Conservation (phyloP, 2,888 invertebrate genomes). For the Cancer borealis region DNA sequence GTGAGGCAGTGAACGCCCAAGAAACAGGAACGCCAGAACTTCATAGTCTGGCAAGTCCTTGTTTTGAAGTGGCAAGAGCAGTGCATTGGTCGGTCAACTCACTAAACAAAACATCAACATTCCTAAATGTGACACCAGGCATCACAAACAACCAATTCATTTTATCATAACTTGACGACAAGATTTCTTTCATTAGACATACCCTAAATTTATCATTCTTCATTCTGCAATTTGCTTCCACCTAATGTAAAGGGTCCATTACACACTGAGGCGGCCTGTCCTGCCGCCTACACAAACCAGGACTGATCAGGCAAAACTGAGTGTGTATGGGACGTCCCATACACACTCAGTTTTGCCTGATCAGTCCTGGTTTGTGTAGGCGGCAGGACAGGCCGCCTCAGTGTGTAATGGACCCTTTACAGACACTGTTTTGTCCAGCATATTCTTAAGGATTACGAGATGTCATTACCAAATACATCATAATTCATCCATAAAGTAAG, state of each 20-base stretch:
- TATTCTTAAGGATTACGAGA: too few relatives aligned
- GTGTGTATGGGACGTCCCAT: too few relatives aligned
- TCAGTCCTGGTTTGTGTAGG: too few relatives aligned
- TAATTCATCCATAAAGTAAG: too few relatives aligned
- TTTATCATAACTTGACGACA: not conserved
- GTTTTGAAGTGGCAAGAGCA: not conserved
- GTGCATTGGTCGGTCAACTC: not conserved
- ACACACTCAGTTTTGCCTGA: too few relatives aligned
- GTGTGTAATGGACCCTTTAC: too few relatives aligned
- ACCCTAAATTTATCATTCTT: not conserved
- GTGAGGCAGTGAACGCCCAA: not conserved
- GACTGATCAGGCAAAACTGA: too few relatives aligned
- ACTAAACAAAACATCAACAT: not conserved
- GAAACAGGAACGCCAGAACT: not conserved
- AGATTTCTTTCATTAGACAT: not conserved
- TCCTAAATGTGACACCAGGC: not conserved
- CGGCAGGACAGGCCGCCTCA: too few relatives aligned
- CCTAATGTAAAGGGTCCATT: not conserved
- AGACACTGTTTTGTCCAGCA: too few relatives aligned
- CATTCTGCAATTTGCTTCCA: not conserved
- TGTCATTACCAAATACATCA: too few relatives aligned
- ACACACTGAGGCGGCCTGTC: too few relatives aligned
- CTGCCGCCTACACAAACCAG: too few relatives aligned
- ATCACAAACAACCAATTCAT: not conserved
- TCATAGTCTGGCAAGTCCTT: not conserved